Percentiles rank a stretch among this genome's conserved stretches.
Evolutionary conservation across 2,888 invertebrate genomes (phyloP).

Genomic region (Cephus nigrinus): DNA sequence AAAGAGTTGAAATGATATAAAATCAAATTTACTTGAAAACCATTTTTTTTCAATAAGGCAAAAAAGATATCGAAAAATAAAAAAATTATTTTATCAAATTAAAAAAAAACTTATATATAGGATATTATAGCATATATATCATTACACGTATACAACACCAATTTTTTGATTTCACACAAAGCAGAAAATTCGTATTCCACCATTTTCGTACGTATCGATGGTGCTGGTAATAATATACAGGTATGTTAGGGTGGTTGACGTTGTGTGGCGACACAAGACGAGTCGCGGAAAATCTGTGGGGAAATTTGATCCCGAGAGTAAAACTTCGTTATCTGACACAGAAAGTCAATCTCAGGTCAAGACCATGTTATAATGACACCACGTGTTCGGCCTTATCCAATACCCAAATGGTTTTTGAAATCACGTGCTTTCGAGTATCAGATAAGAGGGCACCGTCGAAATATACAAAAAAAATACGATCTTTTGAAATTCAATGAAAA

Average conservation of each 20-base stretch:
- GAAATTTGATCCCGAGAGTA: slow-evolving; percentile 47
- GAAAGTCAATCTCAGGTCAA: slow-evolving; percentile 41
- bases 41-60: no score
- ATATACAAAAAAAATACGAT: background rate
- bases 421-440: slow-evolving; percentile 4
- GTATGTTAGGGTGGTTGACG: background rate
- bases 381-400: slow-evolving; percentile 15
- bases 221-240: background rate
- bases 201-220: no score
- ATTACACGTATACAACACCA: no score
- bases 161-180: background rate
- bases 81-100: background rate
- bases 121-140: background rate
- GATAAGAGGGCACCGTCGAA: background rate
- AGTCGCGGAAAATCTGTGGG: background rate
- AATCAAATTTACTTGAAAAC: background rate
- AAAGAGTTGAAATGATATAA: background rate
- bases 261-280: background rate
- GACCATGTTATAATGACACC: slow-evolving; percentile 20
- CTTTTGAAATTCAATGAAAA: background rate
- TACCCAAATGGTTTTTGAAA: slow-evolving; percentile 41
- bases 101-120: background rate
- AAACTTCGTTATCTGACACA: slow-evolving; percentile 54
- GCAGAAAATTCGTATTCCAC: background rate
- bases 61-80: no score